Base-by-base conservation (phyloP, 2,888 invertebrate species). In the Parnassius orleans region DNA sequence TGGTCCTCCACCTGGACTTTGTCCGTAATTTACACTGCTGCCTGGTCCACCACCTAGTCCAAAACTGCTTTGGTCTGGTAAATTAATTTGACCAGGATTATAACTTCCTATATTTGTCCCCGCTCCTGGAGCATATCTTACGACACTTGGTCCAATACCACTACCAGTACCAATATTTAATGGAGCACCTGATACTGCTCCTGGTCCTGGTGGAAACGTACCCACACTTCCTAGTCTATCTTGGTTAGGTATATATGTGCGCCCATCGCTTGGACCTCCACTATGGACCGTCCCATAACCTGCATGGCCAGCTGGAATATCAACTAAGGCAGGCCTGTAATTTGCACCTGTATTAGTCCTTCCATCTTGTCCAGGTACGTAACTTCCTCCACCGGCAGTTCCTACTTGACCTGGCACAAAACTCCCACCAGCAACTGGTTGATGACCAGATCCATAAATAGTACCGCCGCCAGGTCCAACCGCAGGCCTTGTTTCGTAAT, bases 1-100 rank as follows among this genome's bases (percentile, higher is more conserved):
- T 12, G 65, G 60, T 41, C 48, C 52, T 43, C 57, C 66, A 52
- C 56, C 46, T 65, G 67, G 67, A 41, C 53, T 61, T 11, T 66
- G 66, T 14, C 56, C 33, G 33, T 70, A 71, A 33, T 51, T 47
- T 24, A 15, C 54, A 24, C 48, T 50, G 33, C 51, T 46, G 33
- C 59, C 61, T 7, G 41, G 19, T 5, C 59, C 57, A n/a, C 52
- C 47, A 9, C 53, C 57, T 12, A 63, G 58, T 50, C 53, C 53
- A 43, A 60, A 67, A 53, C 60, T 44, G 24, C 44, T 43, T 33
- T 5, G 33, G 33, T 5, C 48, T 14, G 48, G 48, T 14, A 14
- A 9, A 58, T 10, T 48, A 58, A 61, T 66, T 60, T 68, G 61
- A 42, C 62, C 63, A 10, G 66, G 67, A 19, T 24, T 24, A 51